phyloP scores from a whole-genome alignment of 1,140 invertebrate genomes.

The Dendrolimus punctatus region DNA sequence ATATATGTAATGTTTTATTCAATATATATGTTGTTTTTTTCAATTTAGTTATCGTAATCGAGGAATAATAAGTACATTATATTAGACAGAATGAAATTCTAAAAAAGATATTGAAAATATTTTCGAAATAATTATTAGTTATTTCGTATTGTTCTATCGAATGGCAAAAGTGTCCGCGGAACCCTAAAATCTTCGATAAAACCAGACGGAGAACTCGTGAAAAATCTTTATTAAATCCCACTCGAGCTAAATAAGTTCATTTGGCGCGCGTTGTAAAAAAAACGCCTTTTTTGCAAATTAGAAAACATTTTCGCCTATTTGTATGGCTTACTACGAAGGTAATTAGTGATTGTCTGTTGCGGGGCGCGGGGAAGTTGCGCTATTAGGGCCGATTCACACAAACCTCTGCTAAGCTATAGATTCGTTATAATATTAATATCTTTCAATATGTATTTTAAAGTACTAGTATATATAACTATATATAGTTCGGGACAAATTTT shows the following conservation, averaged over 20 bases:
- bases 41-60: too few relatives aligned
- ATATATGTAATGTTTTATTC: too few relatives aligned
- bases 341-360: constrained; percentile 62
- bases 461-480: too few relatives aligned
- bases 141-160: too few relatives aligned
- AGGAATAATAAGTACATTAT: too few relatives aligned
- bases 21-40: too few relatives aligned
- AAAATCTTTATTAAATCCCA: constrained; percentile 69
- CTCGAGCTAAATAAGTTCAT: constrained; percentile 64
- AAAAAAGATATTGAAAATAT: too few relatives aligned
- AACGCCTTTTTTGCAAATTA: constrained; percentile 54
- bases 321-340: constrained; percentile 54
- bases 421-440: too few relatives aligned
- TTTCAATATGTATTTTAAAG: too few relatives aligned
- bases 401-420: not conserved
- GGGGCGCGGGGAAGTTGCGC: constrained; percentile 12
- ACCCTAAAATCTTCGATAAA: constrained; percentile 45
- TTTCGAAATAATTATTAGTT: too few relatives aligned
- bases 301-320: constrained; percentile 65
- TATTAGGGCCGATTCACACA: constrained; percentile 8
- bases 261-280: constrained; percentile 37
- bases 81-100: too few relatives aligned
- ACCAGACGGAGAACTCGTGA: constrained; percentile 38
- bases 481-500: too few relatives aligned
- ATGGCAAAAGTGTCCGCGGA: not conserved